Percentiles rank a stretch among this genome's conserved stretches.
These are phyloP conservation scores for Pungitius pungitius DNA, from an alignment of 2,113 vertebrate genomes.

Conservation along the genomic window DNA sequence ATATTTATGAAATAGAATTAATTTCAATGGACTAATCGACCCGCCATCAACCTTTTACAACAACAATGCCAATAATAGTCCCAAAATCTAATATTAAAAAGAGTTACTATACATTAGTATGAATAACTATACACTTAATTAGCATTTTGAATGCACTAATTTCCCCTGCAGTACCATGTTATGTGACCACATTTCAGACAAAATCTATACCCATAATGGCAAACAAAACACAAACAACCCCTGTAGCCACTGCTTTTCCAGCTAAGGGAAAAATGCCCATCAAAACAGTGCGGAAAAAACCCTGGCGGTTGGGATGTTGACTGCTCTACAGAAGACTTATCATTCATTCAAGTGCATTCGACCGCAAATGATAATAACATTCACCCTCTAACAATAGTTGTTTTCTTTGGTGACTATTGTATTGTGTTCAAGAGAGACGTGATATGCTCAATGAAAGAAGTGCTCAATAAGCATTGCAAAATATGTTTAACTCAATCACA, in stretches of 20 bases:
- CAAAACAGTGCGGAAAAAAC: slow-evolving; percentile 32
- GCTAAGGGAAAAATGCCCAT: slow-evolving; percentile 9
- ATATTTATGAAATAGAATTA: not conserved
- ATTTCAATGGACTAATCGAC: not conserved
- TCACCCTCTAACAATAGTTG: slow-evolving; percentile 34
- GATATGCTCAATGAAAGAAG: not conserved
- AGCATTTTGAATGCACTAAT: not conserved
- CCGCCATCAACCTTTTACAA: not conserved
- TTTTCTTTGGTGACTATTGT: slow-evolving; percentile 36
- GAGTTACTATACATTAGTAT: not conserved
- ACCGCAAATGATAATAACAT: slow-evolving; percentile 41
- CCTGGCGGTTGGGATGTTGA: slow-evolving; percentile 10
- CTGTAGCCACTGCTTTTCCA: not conserved
- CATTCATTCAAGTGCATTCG: slow-evolving; percentile 38
- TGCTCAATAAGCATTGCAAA: slow-evolving; percentile 3
- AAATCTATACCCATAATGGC: not conserved
- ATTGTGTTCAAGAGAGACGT: slow-evolving; percentile 9
- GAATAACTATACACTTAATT: not conserved
- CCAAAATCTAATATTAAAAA: not conserved
- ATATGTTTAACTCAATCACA: not conserved
- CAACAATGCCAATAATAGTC: not conserved
- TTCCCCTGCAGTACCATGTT: not conserved
- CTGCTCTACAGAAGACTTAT: slow-evolving; percentile 22
- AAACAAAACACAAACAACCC: not conserved
- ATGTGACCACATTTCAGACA: not conserved